phyloP scores from a whole-genome alignment of 2,797 vertebrate genomes.

The Pseudopleuronectes americanus region DNA sequence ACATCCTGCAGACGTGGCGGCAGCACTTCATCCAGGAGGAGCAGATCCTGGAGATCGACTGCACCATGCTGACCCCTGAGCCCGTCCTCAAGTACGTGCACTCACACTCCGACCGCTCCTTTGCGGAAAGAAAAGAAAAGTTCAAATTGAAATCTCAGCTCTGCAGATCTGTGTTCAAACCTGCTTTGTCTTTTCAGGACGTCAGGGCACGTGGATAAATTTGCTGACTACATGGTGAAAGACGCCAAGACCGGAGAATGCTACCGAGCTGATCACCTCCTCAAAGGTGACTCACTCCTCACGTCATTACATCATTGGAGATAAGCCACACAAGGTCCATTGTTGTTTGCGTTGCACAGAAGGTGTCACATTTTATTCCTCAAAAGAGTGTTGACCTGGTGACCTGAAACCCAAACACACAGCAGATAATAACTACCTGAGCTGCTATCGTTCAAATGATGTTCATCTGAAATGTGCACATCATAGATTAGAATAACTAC shows the following conservation, averaged over 20 bases:
- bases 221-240: slow-evolving; percentile 98
- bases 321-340: neutral
- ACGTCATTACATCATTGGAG: neutral
- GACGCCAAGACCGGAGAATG: slow-evolving; percentile 93
- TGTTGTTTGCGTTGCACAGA: neutral
- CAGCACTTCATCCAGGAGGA: slow-evolving; percentile 99
- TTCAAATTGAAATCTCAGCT: neutral
- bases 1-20: slow-evolving; percentile 95
- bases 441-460: neutral
- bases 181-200: slow-evolving; percentile 78
- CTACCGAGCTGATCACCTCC: slow-evolving; percentile 93
- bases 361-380: slow-evolving; percentile 20
- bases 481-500: neutral
- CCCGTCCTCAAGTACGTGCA: slow-evolving; percentile 91
- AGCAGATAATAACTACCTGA: neutral
- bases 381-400: neutral
- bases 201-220: slow-evolving; percentile 95
- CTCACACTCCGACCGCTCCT: neutral
- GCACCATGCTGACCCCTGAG: slow-evolving; percentile 98
- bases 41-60: slow-evolving; percentile 98
- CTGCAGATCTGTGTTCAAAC: neutral
- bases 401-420: neutral
- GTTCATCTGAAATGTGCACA: neutral
- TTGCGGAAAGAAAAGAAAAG: neutral
- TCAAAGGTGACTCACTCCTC: slow-evolving; percentile 86